Base-by-base conservation (phyloP, 2,888 invertebrate species). In the Geophilus truncorum region DNA sequence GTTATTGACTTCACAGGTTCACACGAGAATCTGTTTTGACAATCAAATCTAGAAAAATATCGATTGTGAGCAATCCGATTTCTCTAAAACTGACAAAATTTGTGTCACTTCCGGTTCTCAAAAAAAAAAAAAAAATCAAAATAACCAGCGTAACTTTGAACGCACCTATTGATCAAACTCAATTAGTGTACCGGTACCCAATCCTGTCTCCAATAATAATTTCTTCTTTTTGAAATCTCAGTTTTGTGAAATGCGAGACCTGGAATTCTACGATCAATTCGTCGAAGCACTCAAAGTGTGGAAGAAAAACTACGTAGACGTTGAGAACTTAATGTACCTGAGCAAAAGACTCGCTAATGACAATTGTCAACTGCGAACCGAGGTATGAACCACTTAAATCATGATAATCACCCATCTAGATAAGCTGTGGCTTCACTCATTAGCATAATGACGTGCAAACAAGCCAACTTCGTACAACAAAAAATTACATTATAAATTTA, bases 261-360 rank as follows among this genome's bases (percentile, higher is more conserved):
- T 23, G 4, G 78, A 78, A 40, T 34, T 21, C 10, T 78, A 36
- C 36, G 78, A 78, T 23, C 81, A 79, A 18, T 82, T 79, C 45
- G 70, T 81, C 12, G 82, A 82, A 25, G 81, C 82, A 10, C 81
- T 81, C 36, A 32, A 79, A 23, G 57, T 34, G 15, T 82, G 82
- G 82, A 82, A 82, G 36, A 75, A 80, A 32, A 76, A 81, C 45
- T 82, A 81, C 21, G 81, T 82, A 18, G 82, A 82, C 23, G 81
- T 82, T 4, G 82, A 82, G 62, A 82, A 81, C 76, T 45, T 82
- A 57, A 81, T 82, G 32, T 79, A 40, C 36, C 81, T 82, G 21
- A 80, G 80, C 28, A 82, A 81, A 80, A 81, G 82, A 77, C 32
- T 82, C 15, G 81, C 81, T 15, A 30, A 81, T 4, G 82, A 82